phyloP scores from a whole-genome alignment of 2,113 vertebrate genomes.

The Erpornis zantholeuca region DNA sequence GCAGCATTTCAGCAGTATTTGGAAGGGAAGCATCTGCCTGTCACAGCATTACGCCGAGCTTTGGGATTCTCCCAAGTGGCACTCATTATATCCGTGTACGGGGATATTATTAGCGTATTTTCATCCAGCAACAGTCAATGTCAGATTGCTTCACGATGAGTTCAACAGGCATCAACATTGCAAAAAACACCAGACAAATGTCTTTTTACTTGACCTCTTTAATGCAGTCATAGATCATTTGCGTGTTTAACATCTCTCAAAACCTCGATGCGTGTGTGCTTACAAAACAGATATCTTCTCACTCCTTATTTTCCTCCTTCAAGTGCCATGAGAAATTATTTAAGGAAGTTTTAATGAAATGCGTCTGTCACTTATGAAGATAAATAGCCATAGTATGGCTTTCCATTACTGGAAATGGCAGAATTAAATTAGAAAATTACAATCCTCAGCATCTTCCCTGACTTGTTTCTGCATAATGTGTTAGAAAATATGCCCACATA shows the following conservation, averaged over 20 bases:
- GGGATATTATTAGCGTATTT: conserved; percentile 50
- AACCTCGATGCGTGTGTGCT: conserved; percentile 40
- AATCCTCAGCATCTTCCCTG: conserved; percentile 78
- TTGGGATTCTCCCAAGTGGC: conserved; percentile 37
- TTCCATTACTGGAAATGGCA: conserved; percentile 83
- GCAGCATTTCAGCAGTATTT: conserved; percentile 34
- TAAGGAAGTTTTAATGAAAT: conserved; percentile 82
- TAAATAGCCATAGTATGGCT: conserved; percentile 73
- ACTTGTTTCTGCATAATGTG: conserved; percentile 80
- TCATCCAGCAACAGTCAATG: conserved; percentile 32
- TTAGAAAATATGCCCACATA: conserved; percentile 78
- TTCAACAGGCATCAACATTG: conserved; percentile 51
- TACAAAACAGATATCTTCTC: conserved; percentile 66
- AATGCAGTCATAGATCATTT: conserved; percentile 61
- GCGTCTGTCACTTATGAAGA: conserved; percentile 82
- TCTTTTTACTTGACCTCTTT: conserved; percentile 64
- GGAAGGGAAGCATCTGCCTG: neutral
- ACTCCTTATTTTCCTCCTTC: conserved; percentile 49
- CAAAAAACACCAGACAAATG: conserved; percentile 55
- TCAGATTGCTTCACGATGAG: conserved; percentile 40
- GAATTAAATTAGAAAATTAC: conserved; percentile 84
- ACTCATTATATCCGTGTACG: neutral
- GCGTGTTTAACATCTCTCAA: conserved; percentile 66
- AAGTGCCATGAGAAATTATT: conserved; percentile 77
- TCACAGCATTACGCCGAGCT: neutral